Conservation (phyloP, 2,888 invertebrate species). For the Latheticus oryzae region DNA sequence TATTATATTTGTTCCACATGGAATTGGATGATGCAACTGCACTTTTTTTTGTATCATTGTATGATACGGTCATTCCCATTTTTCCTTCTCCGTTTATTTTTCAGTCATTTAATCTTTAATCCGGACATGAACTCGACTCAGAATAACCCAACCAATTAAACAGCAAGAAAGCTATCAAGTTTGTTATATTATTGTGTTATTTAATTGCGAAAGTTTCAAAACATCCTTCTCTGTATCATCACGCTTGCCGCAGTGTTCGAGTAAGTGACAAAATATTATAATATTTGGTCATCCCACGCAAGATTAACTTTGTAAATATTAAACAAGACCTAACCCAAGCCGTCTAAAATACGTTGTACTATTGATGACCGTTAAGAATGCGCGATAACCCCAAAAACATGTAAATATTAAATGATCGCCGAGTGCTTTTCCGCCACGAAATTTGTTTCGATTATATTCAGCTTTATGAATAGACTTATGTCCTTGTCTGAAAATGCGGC, state of each 20-base stretch:
- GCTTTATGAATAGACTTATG: slow-evolving; percentile 23
- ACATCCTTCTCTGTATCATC: slow-evolving; percentile 11
- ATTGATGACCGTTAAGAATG: slow-evolving; percentile 34
- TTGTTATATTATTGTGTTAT: too few species aligned
- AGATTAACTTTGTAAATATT: slow-evolving; percentile 25
- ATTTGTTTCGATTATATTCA: slow-evolving; percentile 30
- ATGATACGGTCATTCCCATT: neutral
- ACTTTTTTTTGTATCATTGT: neutral
- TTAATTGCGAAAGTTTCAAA: slow-evolving; percentile 24
- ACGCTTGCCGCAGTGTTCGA: too few species aligned
- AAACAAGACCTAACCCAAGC: slow-evolving; percentile 43
- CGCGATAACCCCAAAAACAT: slow-evolving; percentile 35
- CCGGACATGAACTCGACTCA: slow-evolving; percentile 6
- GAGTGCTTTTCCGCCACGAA: slow-evolving; percentile 20
- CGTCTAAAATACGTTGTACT: slow-evolving; percentile 33
- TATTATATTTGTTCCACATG: neutral
- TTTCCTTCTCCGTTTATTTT: neutral
- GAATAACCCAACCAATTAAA: too few species aligned
- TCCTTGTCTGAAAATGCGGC: slow-evolving; percentile 40
- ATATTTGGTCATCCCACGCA: slow-evolving; percentile 25
- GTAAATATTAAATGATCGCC: slow-evolving; percentile 39
- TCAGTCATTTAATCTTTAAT: slow-evolving; percentile 7
- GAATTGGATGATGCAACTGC: slow-evolving; percentile 1
- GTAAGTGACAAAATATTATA: slow-evolving; percentile 16
- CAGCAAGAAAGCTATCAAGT: too few species aligned